Evolutionary conservation across 2,113 vertebrate genomes (phyloP).

Genomic region (Petromus typicus): DNA sequence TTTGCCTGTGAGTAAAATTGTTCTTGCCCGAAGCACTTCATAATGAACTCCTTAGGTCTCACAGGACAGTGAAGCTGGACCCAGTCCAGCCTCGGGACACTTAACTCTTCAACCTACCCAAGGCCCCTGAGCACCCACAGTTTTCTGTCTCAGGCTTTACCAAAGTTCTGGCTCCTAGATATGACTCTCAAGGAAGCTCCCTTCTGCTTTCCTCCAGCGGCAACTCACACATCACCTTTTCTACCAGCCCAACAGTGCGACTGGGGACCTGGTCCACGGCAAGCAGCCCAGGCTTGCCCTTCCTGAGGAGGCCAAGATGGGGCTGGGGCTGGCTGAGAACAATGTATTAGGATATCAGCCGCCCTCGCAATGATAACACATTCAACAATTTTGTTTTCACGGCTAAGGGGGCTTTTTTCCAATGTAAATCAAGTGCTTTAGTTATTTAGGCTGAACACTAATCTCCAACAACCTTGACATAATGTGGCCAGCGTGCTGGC

Average conservation of each 20-base stretch:
- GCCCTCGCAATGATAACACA: slow-evolving; percentile 88
- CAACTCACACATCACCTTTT: slow-evolving; percentile 10
- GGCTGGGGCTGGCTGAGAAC: slow-evolving; percentile 81
- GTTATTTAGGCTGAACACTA: slow-evolving; percentile 95
- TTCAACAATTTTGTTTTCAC: slow-evolving; percentile 95
- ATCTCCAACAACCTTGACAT: slow-evolving; percentile 97
- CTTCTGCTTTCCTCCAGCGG: background rate
- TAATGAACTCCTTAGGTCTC: background rate
- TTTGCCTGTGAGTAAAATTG: background rate
- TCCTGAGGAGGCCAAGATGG: background rate
- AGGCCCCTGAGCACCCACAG: rapidly evolving
- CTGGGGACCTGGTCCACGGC: background rate
- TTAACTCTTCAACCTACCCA: background rate
- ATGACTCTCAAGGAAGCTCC: background rate
- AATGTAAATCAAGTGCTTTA: slow-evolving; percentile 95
- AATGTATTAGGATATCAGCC: slow-evolving; percentile 91
- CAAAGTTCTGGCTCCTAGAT: background rate
- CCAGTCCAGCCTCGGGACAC: background rate
- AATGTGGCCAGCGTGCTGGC: slow-evolving; percentile 95
- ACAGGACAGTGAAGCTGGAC: background rate
- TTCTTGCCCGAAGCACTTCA: background rate
- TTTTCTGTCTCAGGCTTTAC: background rate
- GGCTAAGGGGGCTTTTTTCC: slow-evolving; percentile 92
- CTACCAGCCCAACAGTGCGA: slow-evolving; percentile 68
- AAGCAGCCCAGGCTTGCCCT: background rate